A percentile compares a stretch with the other conserved stretches of the same genome.
Evolutionary conservation across 2,797 vertebrate species (phyloP).

Genomic region (Stomatorhinus walkeri): DNA sequence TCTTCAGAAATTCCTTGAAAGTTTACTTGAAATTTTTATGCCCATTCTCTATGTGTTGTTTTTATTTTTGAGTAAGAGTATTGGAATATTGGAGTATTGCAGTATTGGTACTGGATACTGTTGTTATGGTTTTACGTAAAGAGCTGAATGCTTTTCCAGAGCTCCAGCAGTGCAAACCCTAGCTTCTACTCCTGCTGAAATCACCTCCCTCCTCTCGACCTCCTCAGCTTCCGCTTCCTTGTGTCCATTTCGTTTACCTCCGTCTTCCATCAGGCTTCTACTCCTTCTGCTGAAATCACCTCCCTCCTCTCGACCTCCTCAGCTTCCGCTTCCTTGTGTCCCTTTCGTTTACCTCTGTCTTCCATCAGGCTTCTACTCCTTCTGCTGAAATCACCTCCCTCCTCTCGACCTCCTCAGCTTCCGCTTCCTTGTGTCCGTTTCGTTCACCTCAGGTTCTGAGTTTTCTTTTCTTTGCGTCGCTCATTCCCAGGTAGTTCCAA

Average conservation of each 20-base stretch:
- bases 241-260: too few relatives aligned
- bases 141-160: not conserved
- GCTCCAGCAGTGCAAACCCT: not conserved
- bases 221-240: too few relatives aligned
- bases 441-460: not conserved
- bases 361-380: not conserved
- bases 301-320: too few relatives aligned
- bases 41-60: not conserved
- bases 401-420: not conserved
- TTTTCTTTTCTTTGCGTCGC: not conserved
- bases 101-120: not conserved
- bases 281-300: too few relatives aligned
- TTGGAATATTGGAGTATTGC: not conserved
- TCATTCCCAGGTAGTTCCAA: not conserved
- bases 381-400: not conserved
- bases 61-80: not conserved
- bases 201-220: too few relatives aligned
- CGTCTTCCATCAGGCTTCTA: too few relatives aligned
- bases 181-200: not conserved
- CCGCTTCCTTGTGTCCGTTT: not conserved
- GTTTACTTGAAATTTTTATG: conserved; percentile 20
- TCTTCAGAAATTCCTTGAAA: not conserved
- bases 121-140: not conserved
- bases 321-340: too few relatives aligned
- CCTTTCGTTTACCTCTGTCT: too few relatives aligned